Evolutionary conservation across 1,140 invertebrate genomes (phyloP).

Genomic region (Saxidomus purpurata): DNA sequence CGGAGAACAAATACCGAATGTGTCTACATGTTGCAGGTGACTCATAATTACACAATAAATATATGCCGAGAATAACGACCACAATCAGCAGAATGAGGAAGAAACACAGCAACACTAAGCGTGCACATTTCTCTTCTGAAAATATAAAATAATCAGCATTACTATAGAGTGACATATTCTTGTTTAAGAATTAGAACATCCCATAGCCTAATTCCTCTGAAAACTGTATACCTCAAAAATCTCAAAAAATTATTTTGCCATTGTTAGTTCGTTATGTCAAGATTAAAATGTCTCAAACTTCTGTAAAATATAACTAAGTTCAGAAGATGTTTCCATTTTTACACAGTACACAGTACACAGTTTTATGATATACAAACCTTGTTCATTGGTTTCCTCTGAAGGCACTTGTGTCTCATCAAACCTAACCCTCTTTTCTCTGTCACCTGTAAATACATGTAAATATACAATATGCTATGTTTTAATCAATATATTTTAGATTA

Average conservation of each 20-base stretch:
- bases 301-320: no score
- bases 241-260: no score
- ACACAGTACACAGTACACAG: no score
- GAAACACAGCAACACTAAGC: slow-evolving; percentile 73
- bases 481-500: no score
- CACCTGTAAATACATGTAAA: slow-evolving; percentile 58
- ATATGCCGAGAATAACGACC: slow-evolving; percentile 74
- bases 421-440: slow-evolving; percentile 77
- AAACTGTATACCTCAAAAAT: no score
- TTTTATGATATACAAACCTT: slow-evolving; percentile 45
- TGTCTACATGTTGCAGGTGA: slow-evolving; percentile 68
- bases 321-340: no score
- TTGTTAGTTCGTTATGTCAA: no score
- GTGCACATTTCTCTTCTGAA: slow-evolving; percentile 78
- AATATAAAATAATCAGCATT: slow-evolving; percentile 34
- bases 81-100: slow-evolving; percentile 73
- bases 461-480: no score
- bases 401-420: slow-evolving; percentile 76
- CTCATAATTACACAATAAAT: slow-evolving; percentile 75
- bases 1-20: slow-evolving; percentile 60
- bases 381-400: slow-evolving; percentile 36
- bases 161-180: background rate
- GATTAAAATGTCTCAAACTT: no score
- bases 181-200: no score
- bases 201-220: no score